These are phyloP conservation scores for Hippolais icterina DNA, from an alignment of 2,113 vertebrate genomes.

Conservation along the genomic window DNA sequence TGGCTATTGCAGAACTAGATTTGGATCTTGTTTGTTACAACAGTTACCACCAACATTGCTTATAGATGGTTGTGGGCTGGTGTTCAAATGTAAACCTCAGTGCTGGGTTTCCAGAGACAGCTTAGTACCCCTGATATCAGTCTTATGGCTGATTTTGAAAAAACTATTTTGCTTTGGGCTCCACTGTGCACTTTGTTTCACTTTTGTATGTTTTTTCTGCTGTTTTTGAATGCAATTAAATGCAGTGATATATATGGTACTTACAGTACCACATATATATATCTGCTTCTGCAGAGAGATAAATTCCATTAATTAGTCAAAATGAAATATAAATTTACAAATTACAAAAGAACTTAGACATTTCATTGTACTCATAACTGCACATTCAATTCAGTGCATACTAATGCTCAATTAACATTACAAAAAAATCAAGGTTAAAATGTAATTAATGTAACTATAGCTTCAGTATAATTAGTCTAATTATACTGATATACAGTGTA, in stretches of 20 bases:
- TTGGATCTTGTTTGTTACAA: neutral
- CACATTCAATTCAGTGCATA: constrained; percentile 41
- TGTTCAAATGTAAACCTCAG: neutral
- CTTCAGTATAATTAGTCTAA: constrained; percentile 69
- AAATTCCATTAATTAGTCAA: constrained; percentile 39
- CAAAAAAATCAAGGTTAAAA: constrained; percentile 70
- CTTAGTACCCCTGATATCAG: neutral
- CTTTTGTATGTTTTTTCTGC: neutral
- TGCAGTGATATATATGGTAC: neutral
- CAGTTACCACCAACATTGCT: neutral
- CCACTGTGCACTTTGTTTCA: neutral
- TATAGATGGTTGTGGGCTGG: neutral
- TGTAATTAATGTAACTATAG: constrained; percentile 66
- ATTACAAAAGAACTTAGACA: constrained; percentile 41
- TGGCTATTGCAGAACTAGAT: neutral
- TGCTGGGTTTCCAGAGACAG: neutral
- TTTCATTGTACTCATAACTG: constrained; percentile 59
- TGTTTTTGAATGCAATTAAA: neutral
- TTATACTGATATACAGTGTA: constrained; percentile 59
- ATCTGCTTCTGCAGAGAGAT: constrained; percentile 1
- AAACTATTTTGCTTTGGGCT: neutral
- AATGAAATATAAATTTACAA: constrained; percentile 47
- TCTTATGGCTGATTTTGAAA: neutral
- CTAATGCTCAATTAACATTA: constrained; percentile 58
- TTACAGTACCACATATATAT: neutral